Percentiles rank a stretch among this genome's conserved stretches.
Evolutionary conservation across 1,140 invertebrate species (phyloP).

Genomic region (Papilio polytes): DNA sequence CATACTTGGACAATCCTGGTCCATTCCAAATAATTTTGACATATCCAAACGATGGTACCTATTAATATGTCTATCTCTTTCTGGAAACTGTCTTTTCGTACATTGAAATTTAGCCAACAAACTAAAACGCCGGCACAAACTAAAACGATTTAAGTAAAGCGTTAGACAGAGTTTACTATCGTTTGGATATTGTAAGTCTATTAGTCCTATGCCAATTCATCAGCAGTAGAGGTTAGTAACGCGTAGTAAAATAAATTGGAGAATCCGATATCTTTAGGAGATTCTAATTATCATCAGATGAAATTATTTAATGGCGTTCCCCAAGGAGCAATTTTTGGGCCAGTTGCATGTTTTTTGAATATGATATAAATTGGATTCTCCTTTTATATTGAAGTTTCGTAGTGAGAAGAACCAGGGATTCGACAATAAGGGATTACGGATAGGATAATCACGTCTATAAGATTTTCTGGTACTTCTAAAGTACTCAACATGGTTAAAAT

Average conservation of each 20-base stretch:
- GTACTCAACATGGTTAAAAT: slow-evolving; percentile 17
- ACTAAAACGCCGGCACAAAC: not conserved
- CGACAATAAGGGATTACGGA: slow-evolving; percentile 61
- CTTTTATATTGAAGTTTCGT: slow-evolving; percentile 26
- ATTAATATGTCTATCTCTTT: not conserved
- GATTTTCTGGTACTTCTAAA: slow-evolving; percentile 30
- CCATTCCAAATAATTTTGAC: slow-evolving; percentile 50
- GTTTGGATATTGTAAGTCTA: slow-evolving; percentile 1
- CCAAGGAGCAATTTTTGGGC: not conserved
- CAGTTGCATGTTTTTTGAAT: not conserved
- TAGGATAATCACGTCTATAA: slow-evolving; percentile 18
- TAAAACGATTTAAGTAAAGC: not conserved
- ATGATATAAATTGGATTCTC: slow-evolving; percentile 6
- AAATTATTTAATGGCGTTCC: not conserved
- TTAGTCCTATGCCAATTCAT: slow-evolving; percentile 6
- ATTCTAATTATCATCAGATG: not conserved
- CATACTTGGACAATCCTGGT: slow-evolving; percentile 77
- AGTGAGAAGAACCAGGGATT: slow-evolving; percentile 55
- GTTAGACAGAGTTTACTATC: not conserved
- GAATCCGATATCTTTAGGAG: slow-evolving; percentile 30
- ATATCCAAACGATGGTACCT: not conserved
- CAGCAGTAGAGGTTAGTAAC: slow-evolving; percentile 54
- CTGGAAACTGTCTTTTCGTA: not conserved
- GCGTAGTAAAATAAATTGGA: slow-evolving; percentile 38
- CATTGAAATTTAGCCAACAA: not conserved